Conservation (phyloP, 1,140 invertebrate species). For the Saccostrea glomerata region DNA sequence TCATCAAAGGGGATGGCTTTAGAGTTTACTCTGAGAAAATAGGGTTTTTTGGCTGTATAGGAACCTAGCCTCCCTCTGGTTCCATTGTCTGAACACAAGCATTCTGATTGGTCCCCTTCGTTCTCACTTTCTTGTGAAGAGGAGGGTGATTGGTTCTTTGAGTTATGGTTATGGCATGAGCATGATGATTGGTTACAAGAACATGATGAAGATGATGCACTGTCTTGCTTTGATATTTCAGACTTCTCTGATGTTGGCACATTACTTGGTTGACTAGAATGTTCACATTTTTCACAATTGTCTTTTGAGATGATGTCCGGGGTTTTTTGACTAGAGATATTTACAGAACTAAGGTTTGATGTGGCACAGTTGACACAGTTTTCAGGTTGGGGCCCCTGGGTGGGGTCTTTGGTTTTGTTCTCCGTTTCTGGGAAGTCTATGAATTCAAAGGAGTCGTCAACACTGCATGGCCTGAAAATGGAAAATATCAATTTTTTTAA, state of each 20-base stretch:
- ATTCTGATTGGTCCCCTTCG: background rate
- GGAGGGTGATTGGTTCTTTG: background rate
- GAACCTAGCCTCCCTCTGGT: background rate
- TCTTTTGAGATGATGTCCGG: background rate
- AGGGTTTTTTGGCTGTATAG: background rate
- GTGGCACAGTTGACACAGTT: background rate
- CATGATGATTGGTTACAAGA: background rate
- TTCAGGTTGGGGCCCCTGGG: background rate
- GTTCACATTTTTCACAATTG: background rate
- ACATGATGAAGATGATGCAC: background rate
- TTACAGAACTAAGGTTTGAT: background rate
- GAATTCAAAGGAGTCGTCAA: slow-evolving; percentile 68
- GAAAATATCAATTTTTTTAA: background rate
- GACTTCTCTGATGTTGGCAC: background rate
- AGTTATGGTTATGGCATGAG: background rate
- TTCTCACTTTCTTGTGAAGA: background rate
- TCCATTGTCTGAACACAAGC: background rate
- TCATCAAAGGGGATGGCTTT: background rate
- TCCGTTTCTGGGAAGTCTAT: slow-evolving; percentile 61
- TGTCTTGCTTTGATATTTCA: background rate
- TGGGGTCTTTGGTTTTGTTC: slow-evolving; percentile 39
- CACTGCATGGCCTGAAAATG: slow-evolving; percentile 61
- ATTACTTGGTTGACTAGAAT: slow-evolving; percentile 19
- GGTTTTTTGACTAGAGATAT: background rate
- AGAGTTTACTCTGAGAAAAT: background rate